Evolutionary conservation across 2,888 invertebrate genomes (phyloP).

Genomic region (Sphaeridia pumilis): DNA sequence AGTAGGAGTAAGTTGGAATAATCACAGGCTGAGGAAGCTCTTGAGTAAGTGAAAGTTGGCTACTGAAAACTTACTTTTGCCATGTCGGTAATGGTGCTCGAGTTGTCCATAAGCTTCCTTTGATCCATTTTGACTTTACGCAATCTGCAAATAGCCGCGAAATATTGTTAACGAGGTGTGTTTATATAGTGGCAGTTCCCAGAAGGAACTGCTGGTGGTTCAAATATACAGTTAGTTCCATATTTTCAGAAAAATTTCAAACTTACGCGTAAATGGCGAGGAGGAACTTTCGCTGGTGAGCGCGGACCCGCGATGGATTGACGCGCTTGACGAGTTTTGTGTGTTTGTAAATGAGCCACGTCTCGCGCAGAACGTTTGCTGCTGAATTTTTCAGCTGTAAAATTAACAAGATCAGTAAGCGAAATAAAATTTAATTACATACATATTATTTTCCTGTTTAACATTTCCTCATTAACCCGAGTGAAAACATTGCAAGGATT

Average conservation of each 20-base stretch:
- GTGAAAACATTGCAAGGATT: no score
- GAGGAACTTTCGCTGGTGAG: constrained; percentile 98
- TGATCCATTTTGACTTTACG: constrained; percentile 99
- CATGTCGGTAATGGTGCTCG: constrained; percentile 98
- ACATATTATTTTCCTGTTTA: no score
- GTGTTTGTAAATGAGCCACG: constrained; percentile 99
- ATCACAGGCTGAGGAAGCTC: no score
- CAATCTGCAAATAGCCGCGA: constrained; percentile 66
- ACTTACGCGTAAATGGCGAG: constrained; percentile 98
- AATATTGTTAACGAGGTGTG: no score
- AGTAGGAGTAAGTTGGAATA: no score
- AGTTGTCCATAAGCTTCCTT: constrained; percentile 97
- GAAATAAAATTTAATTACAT: constrained; percentile 22
- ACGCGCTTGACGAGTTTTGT: constrained; percentile 96
- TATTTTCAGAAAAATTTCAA: no score
- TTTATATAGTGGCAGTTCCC: no score
- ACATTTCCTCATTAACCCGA: no score
- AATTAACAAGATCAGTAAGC: no score
- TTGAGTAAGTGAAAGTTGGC: no score
- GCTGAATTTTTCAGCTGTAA: constrained; percentile 99
- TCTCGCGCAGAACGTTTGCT: constrained; percentile 97
- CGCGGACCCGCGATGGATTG: constrained; percentile 87
- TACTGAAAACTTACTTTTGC: constrained; percentile 91
- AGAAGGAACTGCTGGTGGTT: no score
- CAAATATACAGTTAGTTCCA: no score